Evolutionary conservation across 2,113 vertebrate genomes (phyloP), one percentile per base, ranked within the genome.

Genomic region (Oxyruncus cristatus): DNA sequence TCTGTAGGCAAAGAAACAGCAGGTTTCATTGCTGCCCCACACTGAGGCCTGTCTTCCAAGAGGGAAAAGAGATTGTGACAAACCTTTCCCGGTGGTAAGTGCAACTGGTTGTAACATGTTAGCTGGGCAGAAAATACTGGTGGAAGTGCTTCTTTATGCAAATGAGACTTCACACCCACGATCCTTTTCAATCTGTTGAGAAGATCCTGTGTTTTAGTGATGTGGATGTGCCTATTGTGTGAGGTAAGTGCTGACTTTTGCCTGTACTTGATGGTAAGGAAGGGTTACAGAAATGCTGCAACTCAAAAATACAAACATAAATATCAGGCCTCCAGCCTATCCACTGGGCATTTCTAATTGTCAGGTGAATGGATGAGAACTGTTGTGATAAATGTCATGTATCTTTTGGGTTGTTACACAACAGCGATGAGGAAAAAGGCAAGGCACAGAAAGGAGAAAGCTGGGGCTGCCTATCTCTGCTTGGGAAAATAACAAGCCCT

Each of bases 331-430:
- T 77, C 89, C 12, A 6, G 96, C 93, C 50, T 58, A 44, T 56
- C 97, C 95, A 52, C 53, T 50, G 93, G 97, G 94, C 95, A 94
- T 91, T 91, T 97, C 94, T 98, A 96, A 97, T 97, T 98, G 98
- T 98, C 98, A 98, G 82, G 95, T 96, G 94, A 96, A 97, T 91
- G 96, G 97, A 96, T 96, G 61, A 91, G 93, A 94, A 84, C 72
- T 97, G 95, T 97, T 67, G 76, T 98, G 98, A 98, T 96, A 98
- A 98, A 98, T 98, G 98, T 97, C 98, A 98, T 95, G 71, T 96
- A 93, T 96, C 93, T 95, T 81, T 71, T 97, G 89, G 76, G 61
- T 74, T 94, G 88, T 93, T 96, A 83, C 77, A 89, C 88, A 82
- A 66, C 8, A 1, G n/a, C 52, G 67, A 63, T 63, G 33, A 55